phyloP scores from a whole-genome alignment of 2,888 invertebrate species.

The Desoria tigrina region DNA sequence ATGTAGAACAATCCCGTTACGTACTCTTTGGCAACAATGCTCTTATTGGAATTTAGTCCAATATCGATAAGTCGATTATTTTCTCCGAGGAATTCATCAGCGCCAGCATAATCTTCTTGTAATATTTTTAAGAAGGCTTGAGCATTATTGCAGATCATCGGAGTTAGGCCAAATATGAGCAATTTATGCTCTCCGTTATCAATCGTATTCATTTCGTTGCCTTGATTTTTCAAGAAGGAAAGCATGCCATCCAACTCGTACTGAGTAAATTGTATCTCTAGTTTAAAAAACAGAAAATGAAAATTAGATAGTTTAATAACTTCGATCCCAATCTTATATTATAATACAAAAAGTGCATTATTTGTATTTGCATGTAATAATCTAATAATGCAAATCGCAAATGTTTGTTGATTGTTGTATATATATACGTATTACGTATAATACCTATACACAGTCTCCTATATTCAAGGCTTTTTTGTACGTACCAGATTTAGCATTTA shows the following conservation, averaged over 20 bases:
- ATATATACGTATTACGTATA: no score
- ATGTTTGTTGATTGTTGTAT: no score
- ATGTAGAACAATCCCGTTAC: conserved; percentile 27
- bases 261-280: conserved; percentile 14
- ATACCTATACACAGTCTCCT: no score
- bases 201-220: conserved; percentile 21
- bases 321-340: not conserved
- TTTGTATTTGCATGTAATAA: no score
- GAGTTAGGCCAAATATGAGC: conserved; percentile 22
- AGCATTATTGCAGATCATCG: conserved; percentile 22
- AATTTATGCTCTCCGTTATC: conserved; percentile 14
- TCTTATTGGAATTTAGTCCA: not conserved
- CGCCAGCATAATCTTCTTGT: conserved; percentile 13
- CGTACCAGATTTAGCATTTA: conserved; percentile 3
- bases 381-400: no score
- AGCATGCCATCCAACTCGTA: conserved; percentile 21
- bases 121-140: conserved; percentile 27
- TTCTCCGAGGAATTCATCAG: conserved; percentile 20
- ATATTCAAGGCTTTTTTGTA: no score
- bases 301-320: not conserved
- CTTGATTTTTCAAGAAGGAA: conserved; percentile 19
- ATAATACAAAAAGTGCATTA: not conserved
- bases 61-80: conserved; percentile 21
- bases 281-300: not conserved
- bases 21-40: conserved; percentile 19